These are phyloP conservation scores for Hystrix brachyura DNA, from an alignment of 2,113 vertebrate genomes.

Conservation along the genomic window DNA sequence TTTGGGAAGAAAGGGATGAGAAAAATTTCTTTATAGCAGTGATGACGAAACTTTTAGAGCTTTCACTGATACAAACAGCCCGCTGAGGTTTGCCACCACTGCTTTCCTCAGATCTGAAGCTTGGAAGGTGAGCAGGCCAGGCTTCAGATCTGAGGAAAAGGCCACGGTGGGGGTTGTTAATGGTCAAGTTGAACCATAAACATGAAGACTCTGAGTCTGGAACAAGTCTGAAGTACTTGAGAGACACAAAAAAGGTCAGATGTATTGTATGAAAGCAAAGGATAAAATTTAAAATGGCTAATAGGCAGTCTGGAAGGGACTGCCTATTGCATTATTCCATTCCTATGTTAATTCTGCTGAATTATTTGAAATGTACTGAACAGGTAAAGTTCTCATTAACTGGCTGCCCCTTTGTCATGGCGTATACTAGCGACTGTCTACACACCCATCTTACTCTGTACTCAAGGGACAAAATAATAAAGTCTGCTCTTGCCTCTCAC, in stretches of 20 bases:
- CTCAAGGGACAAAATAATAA: not conserved
- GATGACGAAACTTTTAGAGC: not conserved
- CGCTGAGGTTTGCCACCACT: not conserved
- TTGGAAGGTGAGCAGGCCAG: not conserved
- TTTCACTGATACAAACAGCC: not conserved
- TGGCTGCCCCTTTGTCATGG: not conserved
- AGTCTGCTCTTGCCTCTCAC: not conserved
- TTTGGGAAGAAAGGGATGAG: no score
- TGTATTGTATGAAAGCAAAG: not conserved
- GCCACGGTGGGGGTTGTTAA: not conserved
- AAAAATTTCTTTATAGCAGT: not conserved
- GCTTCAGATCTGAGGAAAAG: not conserved
- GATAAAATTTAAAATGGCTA: not conserved
- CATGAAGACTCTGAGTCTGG: not conserved
- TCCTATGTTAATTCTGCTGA: not conserved
- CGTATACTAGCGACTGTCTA: not conserved
- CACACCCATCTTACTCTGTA: not conserved
- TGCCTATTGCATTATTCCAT: not conserved
- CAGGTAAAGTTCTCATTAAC: not conserved
- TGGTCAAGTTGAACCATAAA: not conserved
- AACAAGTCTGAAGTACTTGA: not conserved
- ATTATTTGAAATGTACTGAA: constrained; percentile 7
- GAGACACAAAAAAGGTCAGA: not conserved
- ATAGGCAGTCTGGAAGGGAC: not conserved
- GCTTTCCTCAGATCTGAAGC: not conserved